phyloP scores from a whole-genome alignment of 2,888 invertebrate species.

The Dysmachus trigonus region DNA sequence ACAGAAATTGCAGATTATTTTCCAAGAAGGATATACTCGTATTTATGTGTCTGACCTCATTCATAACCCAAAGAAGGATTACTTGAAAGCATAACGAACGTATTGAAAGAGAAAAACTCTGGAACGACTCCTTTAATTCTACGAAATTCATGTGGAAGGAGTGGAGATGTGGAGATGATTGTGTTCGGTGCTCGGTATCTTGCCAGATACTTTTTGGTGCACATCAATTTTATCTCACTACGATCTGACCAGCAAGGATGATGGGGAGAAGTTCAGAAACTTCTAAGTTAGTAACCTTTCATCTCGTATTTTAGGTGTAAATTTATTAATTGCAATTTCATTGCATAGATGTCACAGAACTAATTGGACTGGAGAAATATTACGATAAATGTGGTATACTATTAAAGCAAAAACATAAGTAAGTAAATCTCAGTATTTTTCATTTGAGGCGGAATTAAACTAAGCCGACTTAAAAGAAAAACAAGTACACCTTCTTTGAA shows the following conservation, averaged over 20 bases:
- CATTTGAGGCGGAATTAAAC: background rate
- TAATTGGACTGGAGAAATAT: background rate
- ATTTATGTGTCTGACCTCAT: conserved; percentile 7
- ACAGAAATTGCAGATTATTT: conserved; percentile 6
- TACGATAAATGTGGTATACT: background rate
- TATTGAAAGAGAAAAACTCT: background rate
- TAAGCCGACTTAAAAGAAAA: background rate
- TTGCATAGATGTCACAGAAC: background rate
- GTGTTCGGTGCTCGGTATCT: background rate
- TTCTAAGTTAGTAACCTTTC: background rate
- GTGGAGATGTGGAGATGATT: conserved; percentile 11
- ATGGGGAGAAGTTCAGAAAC: background rate
- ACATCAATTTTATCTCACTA: background rate
- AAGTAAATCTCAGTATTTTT: background rate
- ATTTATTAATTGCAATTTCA: background rate
- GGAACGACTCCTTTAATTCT: background rate
- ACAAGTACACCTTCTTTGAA: background rate
- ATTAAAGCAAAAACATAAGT: background rate
- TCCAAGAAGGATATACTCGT: background rate
- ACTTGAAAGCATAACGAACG: conserved; percentile 5
- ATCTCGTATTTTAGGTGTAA: background rate
- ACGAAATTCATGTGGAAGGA: background rate
- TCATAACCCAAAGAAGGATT: background rate
- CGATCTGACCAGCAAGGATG: background rate
- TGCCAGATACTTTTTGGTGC: background rate